These are phyloP conservation scores for Miopithecus talapoin DNA, from an alignment of 2,797 vertebrate species.

Conservation along the genomic window DNA sequence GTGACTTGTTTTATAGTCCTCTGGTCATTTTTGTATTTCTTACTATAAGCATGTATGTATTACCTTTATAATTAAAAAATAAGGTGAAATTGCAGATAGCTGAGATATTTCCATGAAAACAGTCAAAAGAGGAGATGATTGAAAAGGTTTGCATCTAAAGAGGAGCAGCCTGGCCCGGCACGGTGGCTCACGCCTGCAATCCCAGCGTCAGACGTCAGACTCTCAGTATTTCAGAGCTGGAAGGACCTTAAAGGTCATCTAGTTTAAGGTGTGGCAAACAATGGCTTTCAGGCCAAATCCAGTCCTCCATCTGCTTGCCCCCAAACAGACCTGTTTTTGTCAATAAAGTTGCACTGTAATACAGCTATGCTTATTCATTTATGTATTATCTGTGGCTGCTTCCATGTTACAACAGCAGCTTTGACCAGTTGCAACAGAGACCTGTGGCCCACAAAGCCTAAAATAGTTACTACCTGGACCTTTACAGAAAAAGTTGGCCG, in stretches of 20 bases:
- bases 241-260: neutral
- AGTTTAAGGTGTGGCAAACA: neutral
- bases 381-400: neutral
- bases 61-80: neutral
- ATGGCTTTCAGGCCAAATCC: neutral
- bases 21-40: neutral
- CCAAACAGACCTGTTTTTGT: neutral
- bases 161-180: neutral
- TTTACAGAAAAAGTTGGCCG: neutral
- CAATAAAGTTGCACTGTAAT: neutral
- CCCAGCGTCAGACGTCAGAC: neutral
- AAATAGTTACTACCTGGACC: neutral
- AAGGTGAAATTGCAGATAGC: neutral
- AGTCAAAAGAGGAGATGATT: neutral
- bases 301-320: neutral
- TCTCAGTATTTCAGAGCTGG: neutral
- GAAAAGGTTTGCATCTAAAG: neutral
- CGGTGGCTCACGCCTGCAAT: neutral
- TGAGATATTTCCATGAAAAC: neutral
- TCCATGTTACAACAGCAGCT: neutral
- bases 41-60: neutral
- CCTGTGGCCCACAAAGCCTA: neutral
- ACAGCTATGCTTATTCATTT: neutral
- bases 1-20: neutral
- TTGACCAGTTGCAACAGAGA: neutral